Base-by-base conservation (phyloP, 2,888 invertebrate species). In the Azorinus chamasolen region DNA sequence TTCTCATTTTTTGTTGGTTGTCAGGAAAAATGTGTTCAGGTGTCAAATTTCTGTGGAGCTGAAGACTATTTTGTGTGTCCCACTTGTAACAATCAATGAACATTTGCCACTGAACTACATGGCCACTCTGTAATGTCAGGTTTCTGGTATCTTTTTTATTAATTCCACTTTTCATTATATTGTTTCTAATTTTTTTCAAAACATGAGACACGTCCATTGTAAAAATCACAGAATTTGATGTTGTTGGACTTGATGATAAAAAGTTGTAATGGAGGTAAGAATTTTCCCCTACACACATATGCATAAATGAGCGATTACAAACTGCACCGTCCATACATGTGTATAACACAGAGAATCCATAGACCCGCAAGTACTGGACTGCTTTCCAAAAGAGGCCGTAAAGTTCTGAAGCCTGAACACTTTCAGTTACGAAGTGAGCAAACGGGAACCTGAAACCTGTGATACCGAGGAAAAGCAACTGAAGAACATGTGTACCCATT, bases 391-490 rank as follows among this genome's bases (percentile, higher is more conserved):
- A 75, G 14, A 75, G n/a, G 16, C 27, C 20, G 22, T 64, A 69
- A n/a, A 75, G 25, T 53, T 75, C 64, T 39, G 58, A 43, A 16
- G 59, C 75, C 41, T 75, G 69, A 32, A 75, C 65, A 25, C 66
- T 57, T 41, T 69, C 70, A 22, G 64, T 59, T 1, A 75, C 50
- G 53, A 75, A 75, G 39, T 75, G 75, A 2, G 48, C 70, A 48
- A 79, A 65, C 14, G 79, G 79, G 39, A 79, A 79, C 20, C 68
- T 68, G 39, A 79, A 83, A 10, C 83, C 80, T n/a, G 59, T 73
- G 2, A 80, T 58, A 37, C 78, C 80, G 18, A 77, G 59, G 43
- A 78, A 79, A 10, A 79, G 46, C 18, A 78, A 50, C 55, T 79
- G 79, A 2, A 74, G 48, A 16, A 51, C 79, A 68, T 74, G 68